These are phyloP conservation scores for Archivesica marissinica DNA, from an alignment of 1,140 invertebrate genomes.

Conservation along the genomic window DNA sequence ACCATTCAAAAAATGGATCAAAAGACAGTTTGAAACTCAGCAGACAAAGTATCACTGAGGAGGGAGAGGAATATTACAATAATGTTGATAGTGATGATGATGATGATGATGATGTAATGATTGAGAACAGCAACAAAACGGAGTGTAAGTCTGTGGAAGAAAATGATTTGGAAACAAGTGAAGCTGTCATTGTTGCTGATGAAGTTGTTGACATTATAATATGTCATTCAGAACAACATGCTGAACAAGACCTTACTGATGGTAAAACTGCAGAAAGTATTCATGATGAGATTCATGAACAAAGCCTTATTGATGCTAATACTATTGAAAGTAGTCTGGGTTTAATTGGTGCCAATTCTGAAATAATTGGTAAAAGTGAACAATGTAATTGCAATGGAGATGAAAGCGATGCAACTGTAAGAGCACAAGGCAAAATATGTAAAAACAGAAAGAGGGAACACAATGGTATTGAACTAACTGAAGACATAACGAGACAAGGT, in stretches of 20 bases:
- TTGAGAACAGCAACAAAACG: background rate
- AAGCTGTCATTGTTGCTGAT: too few relatives aligned
- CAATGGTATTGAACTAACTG: background rate
- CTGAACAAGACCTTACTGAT: background rate
- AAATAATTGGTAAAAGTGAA: background rate
- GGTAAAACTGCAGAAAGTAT: background rate
- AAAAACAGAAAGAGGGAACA: background rate
- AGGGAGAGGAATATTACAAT: background rate
- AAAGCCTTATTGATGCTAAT: background rate
- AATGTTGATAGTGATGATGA: background rate
- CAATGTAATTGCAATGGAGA: background rate
- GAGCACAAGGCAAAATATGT: background rate
- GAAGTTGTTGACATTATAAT: background rate
- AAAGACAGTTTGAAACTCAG: background rate
- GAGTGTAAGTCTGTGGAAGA: background rate
- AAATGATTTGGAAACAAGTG: background rate
- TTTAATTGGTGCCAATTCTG: background rate
- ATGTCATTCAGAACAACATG: background rate
- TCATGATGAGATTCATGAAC: background rate
- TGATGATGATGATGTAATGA: background rate
- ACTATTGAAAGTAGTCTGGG: background rate
- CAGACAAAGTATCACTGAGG: constrained; percentile 17
- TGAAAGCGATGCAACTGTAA: background rate
- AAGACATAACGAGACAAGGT: background rate
- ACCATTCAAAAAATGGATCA: background rate